phyloP scores from a whole-genome alignment of 2,888 invertebrate genomes.

The Phortica okadai region DNA sequence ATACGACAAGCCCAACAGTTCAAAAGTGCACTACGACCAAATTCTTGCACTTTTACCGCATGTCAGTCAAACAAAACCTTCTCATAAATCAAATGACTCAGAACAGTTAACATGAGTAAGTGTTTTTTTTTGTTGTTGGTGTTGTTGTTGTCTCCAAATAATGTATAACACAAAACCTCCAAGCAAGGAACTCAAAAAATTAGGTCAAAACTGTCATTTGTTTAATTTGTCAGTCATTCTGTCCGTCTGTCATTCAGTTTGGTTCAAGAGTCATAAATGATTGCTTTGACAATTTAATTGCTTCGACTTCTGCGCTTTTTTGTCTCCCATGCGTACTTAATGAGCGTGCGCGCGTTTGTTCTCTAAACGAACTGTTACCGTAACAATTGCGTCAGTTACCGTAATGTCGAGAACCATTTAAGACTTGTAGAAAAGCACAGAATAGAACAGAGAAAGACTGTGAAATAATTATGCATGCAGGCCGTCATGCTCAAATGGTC shows the following conservation, averaged over 20 bases:
- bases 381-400: slow-evolving; percentile 27
- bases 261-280: slow-evolving; percentile 20
- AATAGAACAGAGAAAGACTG: no score
- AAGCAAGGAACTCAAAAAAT: slow-evolving; percentile 29
- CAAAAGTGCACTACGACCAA: not conserved
- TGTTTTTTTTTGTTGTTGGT: slow-evolving; percentile 30
- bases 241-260: slow-evolving; percentile 26
- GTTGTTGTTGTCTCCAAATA: no score
- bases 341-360: not conserved
- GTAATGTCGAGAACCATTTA: slow-evolving; percentile 4
- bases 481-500: slow-evolving; percentile 5
- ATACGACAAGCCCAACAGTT: not conserved
- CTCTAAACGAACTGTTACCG: not conserved
- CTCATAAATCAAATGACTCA: not conserved
- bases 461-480: not conserved
- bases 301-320: not conserved
- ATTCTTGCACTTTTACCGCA: not conserved
- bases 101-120: not conserved
- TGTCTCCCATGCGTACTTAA: not conserved
- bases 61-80: not conserved
- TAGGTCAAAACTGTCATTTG: slow-evolving; percentile 32
- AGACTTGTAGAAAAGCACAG: not conserved
- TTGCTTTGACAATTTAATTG: slow-evolving; percentile 56
- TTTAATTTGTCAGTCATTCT: slow-evolving; percentile 54
- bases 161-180: slow-evolving; percentile 32